Percentiles rank a stretch among this genome's conserved stretches.
phyloP scores from a whole-genome alignment of 2,797 vertebrate species.

The Prionace glauca region DNA sequence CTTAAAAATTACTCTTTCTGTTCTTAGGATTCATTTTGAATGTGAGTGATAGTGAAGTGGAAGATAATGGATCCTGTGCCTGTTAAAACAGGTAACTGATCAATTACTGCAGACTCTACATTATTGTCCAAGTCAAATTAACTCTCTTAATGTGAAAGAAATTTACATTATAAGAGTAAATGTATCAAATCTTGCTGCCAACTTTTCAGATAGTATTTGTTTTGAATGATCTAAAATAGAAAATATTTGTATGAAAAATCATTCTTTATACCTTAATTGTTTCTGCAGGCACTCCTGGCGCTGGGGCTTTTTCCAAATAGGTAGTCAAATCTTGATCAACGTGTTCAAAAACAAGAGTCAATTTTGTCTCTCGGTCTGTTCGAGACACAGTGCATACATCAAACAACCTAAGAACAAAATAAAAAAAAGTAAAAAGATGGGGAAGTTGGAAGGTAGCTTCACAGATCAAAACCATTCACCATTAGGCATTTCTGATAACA shows the following conservation, averaged over 20 bases:
- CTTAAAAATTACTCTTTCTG: not conserved
- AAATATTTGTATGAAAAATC: not conserved
- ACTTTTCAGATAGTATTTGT: not conserved
- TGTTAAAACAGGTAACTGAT: not conserved
- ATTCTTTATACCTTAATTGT: constrained; percentile 82
- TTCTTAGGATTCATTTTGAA: not conserved
- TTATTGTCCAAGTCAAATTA: not conserved
- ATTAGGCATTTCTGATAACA: not conserved
- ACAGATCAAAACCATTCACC: not conserved
- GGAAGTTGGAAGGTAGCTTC: not conserved
- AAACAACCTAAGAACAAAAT: constrained; percentile 71
- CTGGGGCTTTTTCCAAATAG: constrained; percentile 94
- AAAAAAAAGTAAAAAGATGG: constrained; percentile 39
- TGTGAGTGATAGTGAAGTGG: not conserved
- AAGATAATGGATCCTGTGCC: not conserved
- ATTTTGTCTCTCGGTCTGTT: constrained; percentile 92
- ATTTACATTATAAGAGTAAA: not conserved
- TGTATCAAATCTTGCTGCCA: not conserved
- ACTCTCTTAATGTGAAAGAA: not conserved
- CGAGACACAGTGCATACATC: constrained; percentile 95
- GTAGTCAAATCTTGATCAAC: constrained; percentile 98
- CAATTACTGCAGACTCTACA: not conserved
- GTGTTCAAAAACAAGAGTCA: constrained; percentile 96
- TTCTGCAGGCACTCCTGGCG: constrained; percentile 90
- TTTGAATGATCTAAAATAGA: not conserved